A percentile compares a stretch with the other conserved stretches of the same genome.
phyloP scores from a whole-genome alignment of 1,140 invertebrate genomes.

The Heliconius hermathena region DNA sequence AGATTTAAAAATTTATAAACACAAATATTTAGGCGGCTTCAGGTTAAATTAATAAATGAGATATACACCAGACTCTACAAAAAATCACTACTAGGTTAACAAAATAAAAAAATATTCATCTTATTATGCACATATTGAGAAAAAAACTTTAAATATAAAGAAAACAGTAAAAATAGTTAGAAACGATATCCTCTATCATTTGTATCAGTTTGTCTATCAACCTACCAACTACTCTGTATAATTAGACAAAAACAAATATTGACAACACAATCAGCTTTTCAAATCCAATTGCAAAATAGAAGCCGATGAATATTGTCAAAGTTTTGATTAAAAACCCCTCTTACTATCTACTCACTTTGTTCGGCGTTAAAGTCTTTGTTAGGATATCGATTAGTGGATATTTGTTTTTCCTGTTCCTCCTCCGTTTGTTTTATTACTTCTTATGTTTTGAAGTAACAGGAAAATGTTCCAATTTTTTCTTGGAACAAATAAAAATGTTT shows the following conservation, averaged over 20 bases:
- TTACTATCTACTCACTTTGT: slow-evolving; percentile 22
- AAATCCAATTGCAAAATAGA: slow-evolving; percentile 6
- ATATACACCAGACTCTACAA: no score
- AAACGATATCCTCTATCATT: no score
- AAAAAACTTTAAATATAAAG: no score
- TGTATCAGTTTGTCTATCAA: no score
- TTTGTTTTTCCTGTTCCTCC: not conserved
- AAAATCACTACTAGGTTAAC: no score
- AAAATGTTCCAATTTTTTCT: not conserved
- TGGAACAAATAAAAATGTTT: not conserved
- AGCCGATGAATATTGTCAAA: slow-evolving; percentile 26
- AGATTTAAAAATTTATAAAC: no score
- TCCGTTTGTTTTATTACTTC: not conserved
- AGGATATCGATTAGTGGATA: slow-evolving; percentile 20
- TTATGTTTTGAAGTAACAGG: not conserved
- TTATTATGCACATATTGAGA: no score
- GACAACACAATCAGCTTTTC: not conserved
- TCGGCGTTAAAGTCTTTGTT: slow-evolving; percentile 25
- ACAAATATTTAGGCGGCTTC: no score
- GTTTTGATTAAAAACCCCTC: slow-evolving; percentile 33
- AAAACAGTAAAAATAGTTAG: no score
- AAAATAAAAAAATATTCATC: no score
- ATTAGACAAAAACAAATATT: not conserved
- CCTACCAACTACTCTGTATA: no score
- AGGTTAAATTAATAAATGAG: no score